Evolutionary conservation across 2,113 vertebrate genomes (phyloP).

Genomic region (Rhabdornis inornatus): DNA sequence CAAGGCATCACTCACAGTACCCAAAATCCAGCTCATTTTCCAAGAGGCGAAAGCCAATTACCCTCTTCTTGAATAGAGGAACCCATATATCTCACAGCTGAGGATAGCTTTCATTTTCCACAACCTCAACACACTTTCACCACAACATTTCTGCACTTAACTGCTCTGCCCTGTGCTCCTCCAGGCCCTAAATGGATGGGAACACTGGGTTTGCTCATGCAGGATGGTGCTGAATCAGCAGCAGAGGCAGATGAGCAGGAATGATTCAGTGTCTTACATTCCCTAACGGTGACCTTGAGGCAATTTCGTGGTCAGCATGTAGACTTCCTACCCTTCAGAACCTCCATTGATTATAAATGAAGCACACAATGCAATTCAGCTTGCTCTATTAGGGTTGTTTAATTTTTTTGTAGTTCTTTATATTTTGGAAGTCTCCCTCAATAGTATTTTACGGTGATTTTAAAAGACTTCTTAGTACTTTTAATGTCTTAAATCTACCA

Average conservation of each 20-base stretch:
- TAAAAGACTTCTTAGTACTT: neutral
- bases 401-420: neutral
- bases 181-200: neutral
- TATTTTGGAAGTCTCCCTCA: neutral
- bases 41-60: neutral
- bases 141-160: neutral
- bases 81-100: neutral
- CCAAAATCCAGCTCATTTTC: neutral
- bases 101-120: neutral
- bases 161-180: neutral
- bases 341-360: neutral
- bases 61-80: neutral
- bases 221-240: neutral
- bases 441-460: neutral
- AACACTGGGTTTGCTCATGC: neutral
- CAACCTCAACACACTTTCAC: neutral
- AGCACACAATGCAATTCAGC: neutral
- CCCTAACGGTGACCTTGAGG: neutral
- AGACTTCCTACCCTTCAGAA: neutral
- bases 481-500: neutral
- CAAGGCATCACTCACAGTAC: neutral
- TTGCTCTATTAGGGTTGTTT: neutral
- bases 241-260: rapidly evolving
- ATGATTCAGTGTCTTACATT: neutral
- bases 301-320: neutral